Base-by-base conservation (phyloP, 2,113 vertebrate genomes). In the Anser brachyrhynchus region DNA sequence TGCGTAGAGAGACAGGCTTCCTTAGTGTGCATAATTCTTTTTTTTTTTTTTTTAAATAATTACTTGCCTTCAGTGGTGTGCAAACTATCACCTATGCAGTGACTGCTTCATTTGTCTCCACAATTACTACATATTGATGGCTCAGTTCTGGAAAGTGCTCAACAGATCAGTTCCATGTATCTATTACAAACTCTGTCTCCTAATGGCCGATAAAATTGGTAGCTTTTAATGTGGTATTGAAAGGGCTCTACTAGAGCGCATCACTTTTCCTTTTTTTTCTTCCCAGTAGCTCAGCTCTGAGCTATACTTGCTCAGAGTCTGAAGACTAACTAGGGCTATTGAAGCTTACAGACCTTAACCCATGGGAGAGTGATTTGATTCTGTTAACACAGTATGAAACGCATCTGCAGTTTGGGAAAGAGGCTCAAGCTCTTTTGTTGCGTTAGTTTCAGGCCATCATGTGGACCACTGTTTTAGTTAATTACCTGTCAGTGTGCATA, bases 71-170 rank as follows among this genome's bases (percentile, higher is more conserved):
- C 49, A 62, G 65, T 89, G 76, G n/a, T 87, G 52, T 89, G n/a
- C 9, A 84, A 55, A 43, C 71, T 94, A 39, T 87, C 92, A 64
- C 49, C 11, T 66, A 91, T 91, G 81, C 81, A 80, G 37, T 80
- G 66, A 55, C 46, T 92, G 46, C 43, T 84, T 96, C 12, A 64
- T 94, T 96, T 95, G 65, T 33, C 73, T 91, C 23, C 6, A 7
- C 44, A 72, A 10, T 82, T 43, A 71, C 13, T 59, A 29, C 43
- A 61, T 0, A 49, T 11, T 49, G 46, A 49, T 49, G 46, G 46
- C 46, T 91, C 41, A 37, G 1, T 46, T 61, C 29, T 39, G 49
- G 61, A 69, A 89, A 84, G 26, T 19, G 17, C 58, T 89, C 13
- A 25, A 22, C 19, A 29, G 19, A 26, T 72, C 28, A 52, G 25